phyloP scores from a whole-genome alignment of 2,797 vertebrate genomes.

The Lerista edwardsae region DNA sequence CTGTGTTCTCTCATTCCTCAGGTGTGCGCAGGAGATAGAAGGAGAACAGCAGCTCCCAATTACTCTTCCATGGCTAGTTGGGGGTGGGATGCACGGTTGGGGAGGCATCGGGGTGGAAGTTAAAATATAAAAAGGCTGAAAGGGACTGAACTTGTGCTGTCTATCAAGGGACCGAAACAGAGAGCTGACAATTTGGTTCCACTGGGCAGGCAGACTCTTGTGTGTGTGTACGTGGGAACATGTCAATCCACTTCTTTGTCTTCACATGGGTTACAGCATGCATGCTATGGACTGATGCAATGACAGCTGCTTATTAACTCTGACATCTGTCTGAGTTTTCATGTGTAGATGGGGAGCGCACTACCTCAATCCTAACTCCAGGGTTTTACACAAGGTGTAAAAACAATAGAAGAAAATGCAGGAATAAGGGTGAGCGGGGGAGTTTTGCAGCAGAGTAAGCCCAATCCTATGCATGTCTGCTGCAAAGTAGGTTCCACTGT shows the following conservation, averaged over 20 bases:
- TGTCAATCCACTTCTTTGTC: not conserved
- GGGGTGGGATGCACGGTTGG: not conserved
- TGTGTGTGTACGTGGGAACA: not conserved
- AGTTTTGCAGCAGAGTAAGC: not conserved
- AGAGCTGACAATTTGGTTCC: not conserved
- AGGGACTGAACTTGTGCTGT: rapidly evolving
- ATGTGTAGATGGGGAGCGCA: not conserved
- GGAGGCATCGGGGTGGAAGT: not conserved
- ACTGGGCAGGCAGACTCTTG: rapidly evolving
- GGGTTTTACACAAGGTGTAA: not conserved
- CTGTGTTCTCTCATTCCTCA: constrained; percentile 56
- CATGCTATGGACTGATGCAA: not conserved
- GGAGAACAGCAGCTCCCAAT: constrained; percentile 32
- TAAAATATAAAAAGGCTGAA: not conserved
- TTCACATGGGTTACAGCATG: not conserved
- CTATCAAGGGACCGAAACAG: not conserved
- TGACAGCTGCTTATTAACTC: not conserved
- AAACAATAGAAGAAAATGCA: not conserved
- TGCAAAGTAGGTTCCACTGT: too few relatives aligned
- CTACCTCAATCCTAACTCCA: not conserved
- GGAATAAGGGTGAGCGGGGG: not conserved
- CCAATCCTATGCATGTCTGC: too few relatives aligned
- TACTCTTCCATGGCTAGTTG: constrained; percentile 18
- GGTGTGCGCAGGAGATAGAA: constrained; percentile 34
- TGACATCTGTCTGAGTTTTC: not conserved